Evolutionary conservation across 2,888 invertebrate species (phyloP).

Genomic region (Macrosoma leucophasiata): DNA sequence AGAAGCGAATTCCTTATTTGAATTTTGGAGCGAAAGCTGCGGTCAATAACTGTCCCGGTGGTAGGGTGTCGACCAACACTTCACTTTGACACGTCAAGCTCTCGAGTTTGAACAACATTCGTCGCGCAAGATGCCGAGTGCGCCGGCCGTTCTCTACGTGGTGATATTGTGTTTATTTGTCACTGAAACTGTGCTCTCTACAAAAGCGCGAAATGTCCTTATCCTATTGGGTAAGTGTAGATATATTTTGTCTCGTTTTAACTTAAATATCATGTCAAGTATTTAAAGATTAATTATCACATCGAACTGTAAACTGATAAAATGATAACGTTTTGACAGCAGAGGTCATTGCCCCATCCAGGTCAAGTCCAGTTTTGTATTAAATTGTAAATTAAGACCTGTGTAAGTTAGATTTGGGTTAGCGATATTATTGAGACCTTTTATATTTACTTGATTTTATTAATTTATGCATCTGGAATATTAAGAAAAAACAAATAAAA

Average conservation of each 20-base stretch:
- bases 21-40: slow-evolving; percentile 53
- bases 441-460: too few species aligned
- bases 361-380: too few species aligned
- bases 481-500: too few species aligned
- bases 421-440: too few species aligned
- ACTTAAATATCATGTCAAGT: too few species aligned
- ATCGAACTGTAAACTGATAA: too few species aligned
- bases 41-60: slow-evolving; percentile 39
- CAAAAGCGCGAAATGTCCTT: slow-evolving; percentile 51
- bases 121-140: slow-evolving; percentile 37
- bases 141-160: slow-evolving; percentile 34
- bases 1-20: slow-evolving; percentile 29
- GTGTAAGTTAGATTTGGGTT: too few species aligned
- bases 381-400: too few species aligned
- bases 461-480: too few species aligned
- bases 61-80: slow-evolving; percentile 37
- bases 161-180: slow-evolving; percentile 40
- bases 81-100: slow-evolving; percentile 36
- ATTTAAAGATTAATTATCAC: too few species aligned
- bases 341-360: too few species aligned
- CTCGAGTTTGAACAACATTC: slow-evolving; percentile 21
- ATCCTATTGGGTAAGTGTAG: slow-evolving; percentile 52
- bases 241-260: slow-evolving; percentile 2
- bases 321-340: too few species aligned
- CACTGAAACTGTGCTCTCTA: slow-evolving; percentile 41